Base-by-base conservation (phyloP, 2,888 invertebrate genomes). In the Pharmacophagus antenor region DNA sequence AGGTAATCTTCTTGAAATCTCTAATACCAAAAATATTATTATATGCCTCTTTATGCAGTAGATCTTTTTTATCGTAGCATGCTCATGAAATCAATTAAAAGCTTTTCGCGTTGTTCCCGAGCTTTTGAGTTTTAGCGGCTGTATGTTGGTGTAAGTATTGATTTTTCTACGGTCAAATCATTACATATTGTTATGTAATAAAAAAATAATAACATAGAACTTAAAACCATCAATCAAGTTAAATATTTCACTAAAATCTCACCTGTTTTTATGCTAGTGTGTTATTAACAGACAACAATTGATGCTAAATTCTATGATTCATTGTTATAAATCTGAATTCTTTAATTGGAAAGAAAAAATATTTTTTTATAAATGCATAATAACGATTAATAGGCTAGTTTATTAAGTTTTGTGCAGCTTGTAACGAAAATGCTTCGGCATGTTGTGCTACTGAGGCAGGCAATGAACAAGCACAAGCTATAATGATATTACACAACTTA, bases 391-490 rank as follows among this genome's bases (percentile, higher is more conserved):
- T 22, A 22, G 15, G 31, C 50, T 31, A 27, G 10, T 49, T 25
- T 49, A 18, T 18, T 18, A 20, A 10, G 20, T 20, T 31, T 6
- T 27, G 8, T 20, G 46, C 46, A 46, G 54, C 54, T 54, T 54
- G 27, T 20, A 18, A 44, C 15, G 25, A n/a, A 31, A 46, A 54
- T 17, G 47, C 46, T 46, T 58, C 20, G 12, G 37, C n/a, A 31
- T 12, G 10, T 22, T 31, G 37, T n/a, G 58, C 58, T 58, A 52
- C 21, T 10, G n/a, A 46, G 17, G 5, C 23, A 41, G 15, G n/a
- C 21, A 46, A 17, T 20, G 18, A 15, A 23, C 58, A 58, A 15
- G 37, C 58, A 58, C 58, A 37, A 31, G 50, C 56, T 41, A 23
- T 18, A 51, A 17, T 57, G 17, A 37, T 31, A 31, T 31, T 51